phyloP scores from a whole-genome alignment of 1,140 invertebrate genomes.

The Agrypnia vestita region DNA sequence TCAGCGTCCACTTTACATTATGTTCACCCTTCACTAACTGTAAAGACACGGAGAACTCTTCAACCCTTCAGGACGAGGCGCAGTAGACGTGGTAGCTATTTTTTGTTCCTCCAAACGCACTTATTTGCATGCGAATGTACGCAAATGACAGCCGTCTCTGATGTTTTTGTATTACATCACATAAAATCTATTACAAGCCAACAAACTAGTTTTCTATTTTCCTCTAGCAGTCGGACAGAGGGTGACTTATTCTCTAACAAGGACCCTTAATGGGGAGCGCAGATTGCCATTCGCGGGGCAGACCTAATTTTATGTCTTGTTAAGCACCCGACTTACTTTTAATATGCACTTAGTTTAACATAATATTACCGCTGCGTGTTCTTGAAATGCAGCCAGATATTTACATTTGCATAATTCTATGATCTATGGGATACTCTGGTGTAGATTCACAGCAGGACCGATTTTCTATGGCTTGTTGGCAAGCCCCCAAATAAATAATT shows the following conservation, averaged over 20 bases:
- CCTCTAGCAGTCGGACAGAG: not conserved
- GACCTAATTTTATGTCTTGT: slow-evolving; percentile 59
- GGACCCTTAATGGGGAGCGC: slow-evolving; percentile 14
- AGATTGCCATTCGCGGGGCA: slow-evolving; percentile 36
- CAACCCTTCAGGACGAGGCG: slow-evolving; percentile 13
- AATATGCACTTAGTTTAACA: slow-evolving; percentile 42
- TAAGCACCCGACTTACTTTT: slow-evolving; percentile 46
- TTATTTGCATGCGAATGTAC: slow-evolving; percentile 42
- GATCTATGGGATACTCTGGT: slow-evolving; percentile 14
- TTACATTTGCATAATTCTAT: slow-evolving; percentile 43
- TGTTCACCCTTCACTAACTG: slow-evolving; percentile 10
- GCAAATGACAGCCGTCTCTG: slow-evolving; percentile 40
- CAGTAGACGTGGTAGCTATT: slow-evolving; percentile 8
- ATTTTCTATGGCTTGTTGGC: slow-evolving; percentile 34
- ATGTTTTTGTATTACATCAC: slow-evolving; percentile 36
- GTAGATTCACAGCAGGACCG: not conserved
- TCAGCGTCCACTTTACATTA: slow-evolving; percentile 14
- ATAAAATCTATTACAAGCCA: slow-evolving; percentile 49
- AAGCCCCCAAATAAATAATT: slow-evolving; percentile 1
- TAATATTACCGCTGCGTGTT: slow-evolving; percentile 27
- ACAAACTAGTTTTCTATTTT: slow-evolving; percentile 57
- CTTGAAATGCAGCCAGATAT: slow-evolving; percentile 6
- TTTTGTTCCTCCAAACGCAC: slow-evolving; percentile 2
- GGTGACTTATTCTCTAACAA: not conserved
- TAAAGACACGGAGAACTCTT: slow-evolving; percentile 29